These are phyloP conservation scores for Drosophila multiciliata DNA, from an alignment of 2,888 invertebrate species.

Conservation along the genomic window DNA sequence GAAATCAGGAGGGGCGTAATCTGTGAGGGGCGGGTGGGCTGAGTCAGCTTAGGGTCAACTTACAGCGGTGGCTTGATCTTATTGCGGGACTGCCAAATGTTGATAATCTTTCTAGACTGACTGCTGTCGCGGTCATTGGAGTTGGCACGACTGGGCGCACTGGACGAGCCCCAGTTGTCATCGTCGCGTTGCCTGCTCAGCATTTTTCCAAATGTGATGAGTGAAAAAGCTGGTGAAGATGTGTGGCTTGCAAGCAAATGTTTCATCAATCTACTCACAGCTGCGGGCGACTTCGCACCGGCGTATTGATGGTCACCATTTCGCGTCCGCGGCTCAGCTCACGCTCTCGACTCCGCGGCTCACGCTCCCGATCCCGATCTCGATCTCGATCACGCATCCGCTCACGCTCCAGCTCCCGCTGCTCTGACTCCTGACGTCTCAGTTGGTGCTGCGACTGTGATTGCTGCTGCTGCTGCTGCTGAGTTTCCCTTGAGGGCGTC, in stretches of 20 bases:
- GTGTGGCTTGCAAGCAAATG: not conserved
- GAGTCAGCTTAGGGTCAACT: constrained; percentile 36
- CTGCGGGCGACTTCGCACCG: constrained; percentile 74
- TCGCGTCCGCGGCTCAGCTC: constrained; percentile 75
- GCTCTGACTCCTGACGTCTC: constrained; percentile 55
- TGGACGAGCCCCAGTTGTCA: constrained; percentile 82
- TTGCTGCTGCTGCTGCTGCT: constrained; percentile 50
- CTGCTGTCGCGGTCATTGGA: constrained; percentile 80
- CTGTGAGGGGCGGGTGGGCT: not conserved
- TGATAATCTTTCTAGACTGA: constrained; percentile 71
- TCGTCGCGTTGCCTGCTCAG: constrained; percentile 71
- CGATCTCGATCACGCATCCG: constrained; percentile 47
- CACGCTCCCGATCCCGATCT: constrained; percentile 56
- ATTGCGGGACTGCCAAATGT: constrained; percentile 66
- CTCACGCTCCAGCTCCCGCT: constrained; percentile 54
- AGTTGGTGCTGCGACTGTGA: constrained; percentile 42
- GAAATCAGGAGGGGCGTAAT: not conserved
- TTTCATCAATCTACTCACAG: constrained; percentile 65
- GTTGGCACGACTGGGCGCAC: constrained; percentile 76
- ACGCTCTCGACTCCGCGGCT: constrained; percentile 70
- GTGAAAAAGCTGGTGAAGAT: constrained; percentile 34
- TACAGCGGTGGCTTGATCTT: constrained; percentile 69
- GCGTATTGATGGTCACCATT: constrained; percentile 63
- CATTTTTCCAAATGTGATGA: constrained; percentile 33
- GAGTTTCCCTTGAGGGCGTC: constrained; percentile 54